A percentile compares a stretch with the other conserved stretches of the same genome.
These are phyloP conservation scores for Zeus faber DNA, from an alignment of 2,113 vertebrate genomes.

Conservation along the genomic window DNA sequence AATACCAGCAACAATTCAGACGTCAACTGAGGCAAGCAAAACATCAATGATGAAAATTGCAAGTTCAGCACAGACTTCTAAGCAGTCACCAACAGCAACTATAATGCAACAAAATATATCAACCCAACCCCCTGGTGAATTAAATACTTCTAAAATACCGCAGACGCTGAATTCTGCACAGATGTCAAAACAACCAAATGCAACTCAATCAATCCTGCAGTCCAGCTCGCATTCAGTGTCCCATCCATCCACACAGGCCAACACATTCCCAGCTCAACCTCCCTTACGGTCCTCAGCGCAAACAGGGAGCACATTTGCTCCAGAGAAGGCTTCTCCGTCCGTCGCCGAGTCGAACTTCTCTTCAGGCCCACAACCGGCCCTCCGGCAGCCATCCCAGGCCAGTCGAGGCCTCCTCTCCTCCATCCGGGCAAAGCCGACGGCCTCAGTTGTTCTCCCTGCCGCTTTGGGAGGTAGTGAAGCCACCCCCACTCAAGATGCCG, in stretches of 20 bases:
- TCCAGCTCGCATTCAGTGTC: slow-evolving; percentile 1
- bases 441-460: too few relatives aligned
- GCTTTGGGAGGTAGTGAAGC: slow-evolving; percentile 24
- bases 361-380: slow-evolving; percentile 33
- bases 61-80: slow-evolving; percentile 28
- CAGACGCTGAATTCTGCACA: slow-evolving; percentile 1
- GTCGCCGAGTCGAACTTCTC: slow-evolving; percentile 36
- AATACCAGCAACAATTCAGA: slow-evolving; percentile 23
- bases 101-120: slow-evolving; percentile 27
- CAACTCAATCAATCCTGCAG: slow-evolving; percentile 23
- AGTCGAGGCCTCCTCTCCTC: slow-evolving; percentile 18
- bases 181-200: slow-evolving; percentile 24
- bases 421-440: slow-evolving; percentile 24
- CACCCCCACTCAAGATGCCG: slow-evolving; percentile 27
- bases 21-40: slow-evolving; percentile 10
- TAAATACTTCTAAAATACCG: slow-evolving; percentile 28
- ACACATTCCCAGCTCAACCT: slow-evolving; percentile 21
- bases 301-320: slow-evolving; percentile 12
- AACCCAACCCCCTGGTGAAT: slow-evolving; percentile 1
- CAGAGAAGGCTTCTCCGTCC: slow-evolving; percentile 21
- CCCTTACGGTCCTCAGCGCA: slow-evolving; percentile 19
- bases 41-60: slow-evolving; percentile 18
- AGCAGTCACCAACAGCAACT: slow-evolving; percentile 5
- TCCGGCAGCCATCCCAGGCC: slow-evolving; percentile 38
- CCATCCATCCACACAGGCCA: slow-evolving; percentile 11